Evolutionary conservation across 2,888 invertebrate species (phyloP).

Genomic region (Chrysodeixis includens): DNA sequence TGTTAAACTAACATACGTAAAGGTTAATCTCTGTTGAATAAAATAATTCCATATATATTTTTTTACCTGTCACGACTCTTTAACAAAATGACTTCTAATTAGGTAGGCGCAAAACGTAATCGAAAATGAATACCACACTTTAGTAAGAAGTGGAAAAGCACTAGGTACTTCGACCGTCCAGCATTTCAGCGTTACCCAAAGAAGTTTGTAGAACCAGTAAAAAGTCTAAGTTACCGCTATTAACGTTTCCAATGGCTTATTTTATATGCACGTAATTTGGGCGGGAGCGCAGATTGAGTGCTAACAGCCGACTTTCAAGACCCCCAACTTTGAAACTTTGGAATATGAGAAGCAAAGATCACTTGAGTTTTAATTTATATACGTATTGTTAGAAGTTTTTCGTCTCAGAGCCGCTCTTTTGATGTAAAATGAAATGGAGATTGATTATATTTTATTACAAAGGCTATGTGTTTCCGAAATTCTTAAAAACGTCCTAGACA

Average conservation of each 20-base stretch:
- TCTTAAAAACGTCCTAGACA: too few species aligned
- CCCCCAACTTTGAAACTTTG: not conserved
- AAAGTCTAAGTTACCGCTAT: slow-evolving; percentile 54
- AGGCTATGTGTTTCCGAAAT: too few species aligned
- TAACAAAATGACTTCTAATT: too few species aligned
- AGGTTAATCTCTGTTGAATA: too few species aligned
- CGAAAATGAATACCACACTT: not conserved
- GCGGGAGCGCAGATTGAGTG: slow-evolving; percentile 31
- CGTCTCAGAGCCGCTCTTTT: not conserved
- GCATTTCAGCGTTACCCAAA: not conserved
- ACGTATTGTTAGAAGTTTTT: not conserved
- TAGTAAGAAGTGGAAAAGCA: not conserved
- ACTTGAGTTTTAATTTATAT: not conserved
- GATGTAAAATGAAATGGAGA: not conserved
- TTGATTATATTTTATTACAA: not conserved
- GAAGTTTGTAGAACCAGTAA: slow-evolving; percentile 18
- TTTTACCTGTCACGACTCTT: too few species aligned
- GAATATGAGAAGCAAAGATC: slow-evolving; percentile 5
- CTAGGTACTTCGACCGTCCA: not conserved
- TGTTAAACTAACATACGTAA: too few species aligned
- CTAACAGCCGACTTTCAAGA: slow-evolving; percentile 19
- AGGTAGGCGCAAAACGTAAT: too few species aligned
- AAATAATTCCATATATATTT: too few species aligned
- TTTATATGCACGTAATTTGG: slow-evolving; percentile 27
- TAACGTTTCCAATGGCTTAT: slow-evolving; percentile 59